Conservation (phyloP, 2,888 invertebrate genomes). For the Limnephilus rhombicus region DNA sequence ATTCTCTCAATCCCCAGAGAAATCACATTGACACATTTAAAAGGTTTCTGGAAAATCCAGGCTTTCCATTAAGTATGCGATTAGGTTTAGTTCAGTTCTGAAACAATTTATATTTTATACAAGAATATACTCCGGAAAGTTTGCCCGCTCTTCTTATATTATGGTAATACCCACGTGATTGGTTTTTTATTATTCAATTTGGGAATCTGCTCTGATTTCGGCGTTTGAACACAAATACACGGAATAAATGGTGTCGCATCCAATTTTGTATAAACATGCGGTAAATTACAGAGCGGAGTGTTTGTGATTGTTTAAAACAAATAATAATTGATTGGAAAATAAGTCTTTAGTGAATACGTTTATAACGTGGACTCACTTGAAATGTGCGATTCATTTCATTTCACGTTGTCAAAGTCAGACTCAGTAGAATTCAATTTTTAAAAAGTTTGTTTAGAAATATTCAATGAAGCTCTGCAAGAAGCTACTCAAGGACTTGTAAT, state of each 20-base stretch:
- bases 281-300: background rate
- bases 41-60: slow-evolving; percentile 35
- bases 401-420: too few species aligned
- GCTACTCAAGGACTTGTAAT: too few species aligned
- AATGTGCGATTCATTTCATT: too few species aligned
- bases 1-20: slow-evolving; percentile 26
- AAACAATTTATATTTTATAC: slow-evolving; percentile 51
- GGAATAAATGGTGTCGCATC: background rate
- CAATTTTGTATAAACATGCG: background rate
- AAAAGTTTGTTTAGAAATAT: too few species aligned
- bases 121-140: slow-evolving; percentile 19
- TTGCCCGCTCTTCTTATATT: slow-evolving; percentile 7
- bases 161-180: slow-evolving; percentile 44
- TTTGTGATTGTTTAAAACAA: background rate
- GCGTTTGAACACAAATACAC: background rate
- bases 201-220: background rate
- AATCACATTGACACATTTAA: slow-evolving; percentile 52
- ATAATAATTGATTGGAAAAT: background rate
- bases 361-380: too few species aligned
- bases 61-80: slow-evolving; percentile 44
- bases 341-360: background rate
- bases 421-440: too few species aligned
- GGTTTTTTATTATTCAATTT: slow-evolving; percentile 32
- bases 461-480: too few species aligned
- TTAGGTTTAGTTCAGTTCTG: slow-evolving; percentile 43